A percentile compares a stretch with the other conserved stretches of the same genome.
These are phyloP conservation scores for Eubasilissa regina DNA, from an alignment of 1,140 invertebrate genomes.

Conservation along the genomic window DNA sequence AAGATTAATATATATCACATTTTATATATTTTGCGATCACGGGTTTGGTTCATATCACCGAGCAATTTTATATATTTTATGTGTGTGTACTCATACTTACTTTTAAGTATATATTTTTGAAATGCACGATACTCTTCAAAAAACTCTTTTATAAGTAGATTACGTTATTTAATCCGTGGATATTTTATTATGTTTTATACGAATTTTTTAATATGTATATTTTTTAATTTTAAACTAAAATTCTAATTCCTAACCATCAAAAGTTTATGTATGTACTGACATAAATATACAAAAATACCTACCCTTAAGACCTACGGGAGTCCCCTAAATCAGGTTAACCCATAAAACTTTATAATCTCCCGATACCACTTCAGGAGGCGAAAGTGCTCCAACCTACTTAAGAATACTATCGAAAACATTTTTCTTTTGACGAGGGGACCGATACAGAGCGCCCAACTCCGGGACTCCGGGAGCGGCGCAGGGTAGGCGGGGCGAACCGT, in stretches of 20 bases:
- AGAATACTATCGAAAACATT: conserved; percentile 58
- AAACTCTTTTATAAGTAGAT: too few species aligned
- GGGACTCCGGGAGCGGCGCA: neutral
- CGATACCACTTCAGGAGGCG: conserved; percentile 50
- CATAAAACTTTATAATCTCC: conserved; percentile 57
- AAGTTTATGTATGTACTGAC: neutral
- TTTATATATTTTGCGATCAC: too few species aligned
- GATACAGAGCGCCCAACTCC: neutral
- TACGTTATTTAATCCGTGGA: too few species aligned
- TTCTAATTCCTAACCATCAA: neutral
- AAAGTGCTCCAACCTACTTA: conserved; percentile 54
- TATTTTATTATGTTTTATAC: too few species aligned
- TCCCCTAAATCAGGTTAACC: conserved; percentile 46
- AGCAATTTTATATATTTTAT: too few species aligned
- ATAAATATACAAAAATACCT: conserved; percentile 4
- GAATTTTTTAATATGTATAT: too few species aligned
- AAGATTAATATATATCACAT: too few species aligned
- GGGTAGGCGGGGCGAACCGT: conserved; percentile 1
- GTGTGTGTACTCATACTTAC: too few species aligned
- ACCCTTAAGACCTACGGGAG: neutral
- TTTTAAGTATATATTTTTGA: too few species aligned
- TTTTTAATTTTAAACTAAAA: too few species aligned
- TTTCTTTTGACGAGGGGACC: conserved; percentile 50
- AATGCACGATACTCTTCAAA: too few species aligned
- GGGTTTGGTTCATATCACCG: too few species aligned